Base-by-base conservation (phyloP, 64 coral and sea anemone species). In the Porites lutea region DNA sequence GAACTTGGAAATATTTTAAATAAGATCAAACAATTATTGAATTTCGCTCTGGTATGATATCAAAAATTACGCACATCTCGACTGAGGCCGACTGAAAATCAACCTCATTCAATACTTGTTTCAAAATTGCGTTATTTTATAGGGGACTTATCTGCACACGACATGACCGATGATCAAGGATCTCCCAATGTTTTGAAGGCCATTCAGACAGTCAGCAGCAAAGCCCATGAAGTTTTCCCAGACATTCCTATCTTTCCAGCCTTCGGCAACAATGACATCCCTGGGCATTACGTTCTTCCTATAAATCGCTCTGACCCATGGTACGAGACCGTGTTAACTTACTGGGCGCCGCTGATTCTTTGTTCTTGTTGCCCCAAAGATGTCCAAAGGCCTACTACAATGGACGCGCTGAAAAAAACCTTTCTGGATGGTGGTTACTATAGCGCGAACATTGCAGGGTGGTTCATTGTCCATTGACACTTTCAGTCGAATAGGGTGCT, bases 211-310 rank as follows among this genome's bases (percentile, higher is more conserved):
- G 51, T 89, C 74, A 20, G 37, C 81, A 52, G 89, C 47, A 70
- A 82, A 12, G 57, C 90, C 5, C 68, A 59, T 49, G 59, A 72
- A 61, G 77, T 66, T 23, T 95, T 98, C 75, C 72, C 90, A 2
- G 62, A 86, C 21, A 82, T 95, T 64, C 96, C 96, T 14, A 68
- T 95, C 20, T 98, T 98, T 84, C 96, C 90, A 48, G 21, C 78
- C 0, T 10, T 98, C 95, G 96, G 96, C 13, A 98, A 98, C 55
- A 98, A 98, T 86, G 96, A 98, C 59, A 89, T 98, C 72, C 96
- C 92, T 62, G 92, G 85, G 20, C 86, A 96, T 72, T 93, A 98
- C 75, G 44, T 93, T 13, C 57, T 98, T 47, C 97, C 94, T 37
- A 37, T 37, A 64, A 83, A 77, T 11, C 92, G 89, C 52, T 72